Conservation (phyloP, 2,797 vertebrate genomes). For the Takifugu rubripes region DNA sequence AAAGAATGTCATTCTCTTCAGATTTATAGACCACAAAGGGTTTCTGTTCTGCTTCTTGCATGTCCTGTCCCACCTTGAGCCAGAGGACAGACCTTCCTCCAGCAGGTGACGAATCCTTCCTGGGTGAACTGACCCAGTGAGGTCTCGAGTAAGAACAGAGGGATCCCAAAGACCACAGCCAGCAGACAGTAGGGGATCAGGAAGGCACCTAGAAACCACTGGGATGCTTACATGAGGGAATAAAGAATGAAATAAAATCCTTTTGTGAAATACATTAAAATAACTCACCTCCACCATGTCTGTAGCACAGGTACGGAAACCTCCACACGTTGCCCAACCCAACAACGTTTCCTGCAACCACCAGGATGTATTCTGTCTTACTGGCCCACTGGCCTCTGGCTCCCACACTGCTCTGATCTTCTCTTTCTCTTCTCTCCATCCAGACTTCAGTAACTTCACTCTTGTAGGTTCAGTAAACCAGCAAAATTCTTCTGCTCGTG, state of each 20-base stretch:
- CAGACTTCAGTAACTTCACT: not conserved
- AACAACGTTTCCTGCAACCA: constrained; percentile 56
- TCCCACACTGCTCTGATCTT: not conserved
- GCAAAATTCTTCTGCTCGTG: not conserved
- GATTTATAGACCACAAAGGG: not conserved
- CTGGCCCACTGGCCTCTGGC: constrained; percentile 48
- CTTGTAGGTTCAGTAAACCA: not conserved
- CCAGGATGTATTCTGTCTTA: constrained; percentile 59
- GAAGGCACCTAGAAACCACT: constrained; percentile 44
- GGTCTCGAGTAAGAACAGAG: constrained; percentile 65
- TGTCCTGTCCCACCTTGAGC: constrained; percentile 41
- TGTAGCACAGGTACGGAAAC: constrained; percentile 68
- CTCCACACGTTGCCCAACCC: constrained; percentile 67
- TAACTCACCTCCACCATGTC: constrained; percentile 56
- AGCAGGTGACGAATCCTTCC: constrained; percentile 63
- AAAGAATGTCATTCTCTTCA: not conserved
- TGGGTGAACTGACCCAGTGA: constrained; percentile 61
- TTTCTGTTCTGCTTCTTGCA: not conserved
- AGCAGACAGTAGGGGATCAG: constrained; percentile 59
- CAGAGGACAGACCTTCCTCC: constrained; percentile 58
- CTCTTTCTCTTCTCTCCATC: not conserved
- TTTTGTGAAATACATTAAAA: not conserved
- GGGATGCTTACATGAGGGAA: not conserved
- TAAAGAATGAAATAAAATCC: not conserved
- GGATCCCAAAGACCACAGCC: constrained; percentile 56